These are phyloP conservation scores for Helostoma temminkii DNA, from an alignment of 2,797 vertebrate species.

Conservation along the genomic window DNA sequence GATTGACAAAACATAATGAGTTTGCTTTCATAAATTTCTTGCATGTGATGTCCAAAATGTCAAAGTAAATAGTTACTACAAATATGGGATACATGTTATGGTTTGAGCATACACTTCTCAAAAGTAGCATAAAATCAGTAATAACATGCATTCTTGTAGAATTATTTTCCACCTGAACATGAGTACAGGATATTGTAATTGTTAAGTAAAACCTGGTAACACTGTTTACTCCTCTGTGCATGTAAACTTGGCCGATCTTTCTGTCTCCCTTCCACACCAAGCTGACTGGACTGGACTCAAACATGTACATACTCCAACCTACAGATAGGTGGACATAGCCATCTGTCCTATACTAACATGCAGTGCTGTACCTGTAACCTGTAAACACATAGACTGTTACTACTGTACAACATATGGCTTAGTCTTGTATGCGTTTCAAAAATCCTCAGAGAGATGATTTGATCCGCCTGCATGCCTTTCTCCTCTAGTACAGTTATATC, in stretches of 20 bases:
- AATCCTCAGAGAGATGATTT: slow-evolving; percentile 33
- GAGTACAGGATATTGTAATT: not conserved
- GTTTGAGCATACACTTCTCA: not conserved
- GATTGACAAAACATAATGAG: too few species aligned
- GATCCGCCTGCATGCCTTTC: slow-evolving; percentile 63
- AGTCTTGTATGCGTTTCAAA: slow-evolving; percentile 55
- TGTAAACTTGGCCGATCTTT: slow-evolving; percentile 48
- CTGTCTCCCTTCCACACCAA: slow-evolving; percentile 36
- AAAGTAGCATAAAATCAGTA: slow-evolving; percentile 16
- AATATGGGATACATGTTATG: not conserved
- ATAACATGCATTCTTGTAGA: too few species aligned
- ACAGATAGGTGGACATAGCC: slow-evolving; percentile 35
- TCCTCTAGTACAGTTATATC: slow-evolving; percentile 44
- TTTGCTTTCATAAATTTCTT: too few species aligned
- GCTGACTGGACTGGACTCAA: slow-evolving; percentile 37
- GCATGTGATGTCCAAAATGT: too few species aligned
- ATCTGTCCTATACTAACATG: slow-evolving; percentile 45
- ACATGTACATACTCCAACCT: slow-evolving; percentile 52
- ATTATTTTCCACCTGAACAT: not conserved
- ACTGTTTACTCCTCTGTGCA: slow-evolving; percentile 58
- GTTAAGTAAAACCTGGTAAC: not conserved
- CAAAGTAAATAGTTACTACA: not conserved
- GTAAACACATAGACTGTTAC: slow-evolving; percentile 61
- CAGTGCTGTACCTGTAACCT: slow-evolving; percentile 51
- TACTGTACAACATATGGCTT: slow-evolving; percentile 46